Conservation (phyloP, 2,888 invertebrate genomes). For the Agrochola lychnidis region DNA sequence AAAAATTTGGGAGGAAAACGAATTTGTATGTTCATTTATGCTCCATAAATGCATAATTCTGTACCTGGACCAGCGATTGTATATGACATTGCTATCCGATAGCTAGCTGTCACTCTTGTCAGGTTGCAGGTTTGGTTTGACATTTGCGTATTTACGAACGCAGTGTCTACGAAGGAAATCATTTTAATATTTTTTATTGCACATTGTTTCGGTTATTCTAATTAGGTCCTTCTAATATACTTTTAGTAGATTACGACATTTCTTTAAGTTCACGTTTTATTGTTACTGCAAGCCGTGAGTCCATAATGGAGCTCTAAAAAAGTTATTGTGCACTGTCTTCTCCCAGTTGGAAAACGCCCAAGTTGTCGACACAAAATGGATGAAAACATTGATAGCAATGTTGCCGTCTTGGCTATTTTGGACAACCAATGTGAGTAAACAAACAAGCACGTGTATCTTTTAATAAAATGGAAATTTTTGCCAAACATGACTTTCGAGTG, state of each 20-base stretch:
- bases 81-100: neutral
- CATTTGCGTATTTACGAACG: conserved; percentile 14
- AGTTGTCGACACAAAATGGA: conserved; percentile 72
- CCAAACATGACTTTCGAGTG: neutral
- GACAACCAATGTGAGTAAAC: conserved; percentile 78
- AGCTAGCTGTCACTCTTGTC: neutral
- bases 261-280: neutral
- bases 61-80: neutral
- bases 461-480: neutral
- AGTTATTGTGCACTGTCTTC: conserved; percentile 34
- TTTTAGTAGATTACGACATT: neutral
- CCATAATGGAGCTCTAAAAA: conserved; percentile 23
- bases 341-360: conserved; percentile 66
- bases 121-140: neutral
- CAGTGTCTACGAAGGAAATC: conserved; percentile 11
- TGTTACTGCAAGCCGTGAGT: neutral
- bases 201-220: neutral
- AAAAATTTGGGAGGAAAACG: too few species aligned
- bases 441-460: conserved; percentile 34
- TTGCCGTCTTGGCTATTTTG: conserved; percentile 81
- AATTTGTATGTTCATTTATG: neutral
- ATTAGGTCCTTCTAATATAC: neutral
- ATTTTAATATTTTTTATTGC: neutral
- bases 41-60: neutral
- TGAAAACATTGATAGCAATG: conserved; percentile 80